These are phyloP conservation scores for Nomada ferruginata DNA, from an alignment of 2,888 invertebrate genomes.

Conservation along the genomic window DNA sequence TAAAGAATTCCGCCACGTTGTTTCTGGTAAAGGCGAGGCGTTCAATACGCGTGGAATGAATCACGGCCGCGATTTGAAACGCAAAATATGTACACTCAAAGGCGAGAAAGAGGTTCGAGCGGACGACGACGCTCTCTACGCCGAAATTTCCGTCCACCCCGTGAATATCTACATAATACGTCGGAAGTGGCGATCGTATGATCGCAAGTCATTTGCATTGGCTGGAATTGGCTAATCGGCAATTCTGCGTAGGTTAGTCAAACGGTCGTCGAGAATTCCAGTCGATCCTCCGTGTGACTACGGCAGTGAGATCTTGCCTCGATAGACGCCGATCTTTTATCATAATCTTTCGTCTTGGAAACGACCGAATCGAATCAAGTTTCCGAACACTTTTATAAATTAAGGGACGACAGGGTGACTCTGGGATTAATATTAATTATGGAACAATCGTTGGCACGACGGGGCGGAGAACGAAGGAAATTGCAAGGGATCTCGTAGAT, in stretches of 20 bases:
- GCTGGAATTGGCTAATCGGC: constrained; percentile 51
- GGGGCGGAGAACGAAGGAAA: constrained; percentile 9
- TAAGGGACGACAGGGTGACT: neutral
- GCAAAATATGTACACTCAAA: constrained; percentile 26
- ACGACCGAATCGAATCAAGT: too few relatives aligned
- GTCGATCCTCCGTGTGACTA: constrained; percentile 53
- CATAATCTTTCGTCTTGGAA: too few relatives aligned
- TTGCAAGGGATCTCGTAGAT: neutral
- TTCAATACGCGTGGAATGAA: constrained; percentile 26
- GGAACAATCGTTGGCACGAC: constrained; percentile 3
- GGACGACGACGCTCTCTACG: constrained; percentile 49
- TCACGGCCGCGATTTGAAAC: constrained; percentile 42
- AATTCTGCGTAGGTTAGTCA: constrained; percentile 44
- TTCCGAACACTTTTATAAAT: too few relatives aligned
- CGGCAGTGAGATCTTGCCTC: neutral
- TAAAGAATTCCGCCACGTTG: constrained; percentile 34
- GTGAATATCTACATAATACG: constrained; percentile 52
- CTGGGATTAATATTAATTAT: constrained; percentile 42
- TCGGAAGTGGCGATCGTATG: constrained; percentile 54
- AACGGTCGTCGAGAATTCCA: constrained; percentile 43
- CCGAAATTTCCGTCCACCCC: constrained; percentile 46
- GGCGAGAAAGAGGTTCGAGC: constrained; percentile 6
- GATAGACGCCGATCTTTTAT: neutral
- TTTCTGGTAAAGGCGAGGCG: constrained; percentile 19
- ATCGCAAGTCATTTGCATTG: constrained; percentile 51